Base-by-base conservation (phyloP, 2,113 vertebrate species). In the Neodon shergylaensis region DNA sequence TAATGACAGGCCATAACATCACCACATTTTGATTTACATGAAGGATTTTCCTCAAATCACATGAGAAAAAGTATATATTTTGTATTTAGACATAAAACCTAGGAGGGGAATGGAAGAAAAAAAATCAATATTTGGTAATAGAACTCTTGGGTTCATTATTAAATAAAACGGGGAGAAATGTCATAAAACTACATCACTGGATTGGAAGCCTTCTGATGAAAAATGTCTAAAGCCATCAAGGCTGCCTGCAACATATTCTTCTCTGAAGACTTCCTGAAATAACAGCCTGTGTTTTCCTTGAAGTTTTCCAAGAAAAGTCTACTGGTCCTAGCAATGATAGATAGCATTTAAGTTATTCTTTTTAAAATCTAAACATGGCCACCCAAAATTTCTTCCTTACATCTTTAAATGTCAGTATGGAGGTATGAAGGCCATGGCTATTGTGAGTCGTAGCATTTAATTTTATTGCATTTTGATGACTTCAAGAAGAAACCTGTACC, bases 151-250 rank as follows among this genome's bases (percentile, higher is more conserved):
- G 26, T 74, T 92, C 31, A 78, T 94, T 91, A 95, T 68, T 92
- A 54, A 96, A 97, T 97, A 84, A 95, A 94, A 88, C 49, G 86
- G 10, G 39, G 90, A 92, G 44, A 95, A 92, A 91, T 97, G 36
- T 92, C 58, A 97, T 95, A 95, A 95, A 92, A 79, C 88, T 91
- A 39, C 91, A 77, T 89, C 78, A 94, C n/a, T 28, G 39, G 73
- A 76, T 31, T 19, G 78, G 26, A 92, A 66, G 39, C 28, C 17
- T 95, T 91, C 63, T 73, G 79, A 89, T 81, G 65, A 94, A 93
- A 96, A 96, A 54, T 54, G 14, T 83, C 66, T 68, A 77, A 94
- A 89, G 22, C 22, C 36, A 87, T 93, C 79, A 94, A 68, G 16
- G 72, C 5, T 42, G 12, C 44, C 66, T 92, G 39, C 70, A 74